A percentile compares a stretch with the other conserved stretches of the same genome.
Conservation (phyloP, 2,113 vertebrate genomes). For the Crotalus helleri region DNA sequence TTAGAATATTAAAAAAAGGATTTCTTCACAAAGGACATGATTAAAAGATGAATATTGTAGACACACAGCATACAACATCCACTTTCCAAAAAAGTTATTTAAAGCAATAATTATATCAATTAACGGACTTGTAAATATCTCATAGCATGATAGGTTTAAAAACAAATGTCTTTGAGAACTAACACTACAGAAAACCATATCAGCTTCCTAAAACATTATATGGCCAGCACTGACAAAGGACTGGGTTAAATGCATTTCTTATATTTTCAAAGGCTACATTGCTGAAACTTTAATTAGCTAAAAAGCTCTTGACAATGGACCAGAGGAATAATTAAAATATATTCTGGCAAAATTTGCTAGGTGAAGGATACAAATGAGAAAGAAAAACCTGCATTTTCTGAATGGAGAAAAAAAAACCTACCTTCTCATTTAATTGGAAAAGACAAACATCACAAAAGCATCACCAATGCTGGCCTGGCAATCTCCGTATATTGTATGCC, state of each 20-base stretch:
- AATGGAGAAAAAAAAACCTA: slow-evolving; percentile 19
- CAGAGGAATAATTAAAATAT: slow-evolving; percentile 8
- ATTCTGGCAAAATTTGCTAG: background rate
- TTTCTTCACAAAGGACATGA: background rate
- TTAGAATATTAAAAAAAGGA: background rate
- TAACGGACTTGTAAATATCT: background rate
- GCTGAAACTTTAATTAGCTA: slow-evolving; percentile 1
- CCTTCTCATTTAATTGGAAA: background rate
- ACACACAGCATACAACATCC: background rate
- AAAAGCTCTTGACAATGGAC: slow-evolving; percentile 2
- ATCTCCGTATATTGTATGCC: background rate
- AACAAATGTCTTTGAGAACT: background rate
- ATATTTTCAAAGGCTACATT: background rate
- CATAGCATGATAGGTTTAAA: background rate
- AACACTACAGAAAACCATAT: background rate
- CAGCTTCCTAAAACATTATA: background rate
- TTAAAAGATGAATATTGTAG: background rate
- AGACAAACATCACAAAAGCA: background rate
- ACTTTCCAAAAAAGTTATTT: background rate
- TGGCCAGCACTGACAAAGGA: background rate
- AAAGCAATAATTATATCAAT: background rate
- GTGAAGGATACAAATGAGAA: background rate
- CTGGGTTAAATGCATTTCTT: background rate
- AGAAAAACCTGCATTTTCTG: background rate
- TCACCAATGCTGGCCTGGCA: background rate